phyloP scores from a whole-genome alignment of 2,113 vertebrate genomes.

The Myotis yumanensis region DNA sequence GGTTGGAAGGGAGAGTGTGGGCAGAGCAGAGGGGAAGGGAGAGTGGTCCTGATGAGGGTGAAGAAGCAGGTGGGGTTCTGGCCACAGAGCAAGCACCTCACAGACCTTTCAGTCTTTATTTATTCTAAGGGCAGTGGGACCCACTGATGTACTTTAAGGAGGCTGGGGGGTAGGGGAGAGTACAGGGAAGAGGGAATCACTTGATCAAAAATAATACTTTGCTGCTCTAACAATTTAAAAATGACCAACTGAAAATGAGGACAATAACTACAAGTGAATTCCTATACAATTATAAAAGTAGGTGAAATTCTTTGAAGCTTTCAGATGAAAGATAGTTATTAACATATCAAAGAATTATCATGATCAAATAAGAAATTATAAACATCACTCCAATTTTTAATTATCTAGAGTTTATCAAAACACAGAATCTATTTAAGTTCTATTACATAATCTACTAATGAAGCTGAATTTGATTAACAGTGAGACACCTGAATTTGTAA shows the following conservation, averaged over 20 bases:
- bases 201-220: slow-evolving; percentile 16
- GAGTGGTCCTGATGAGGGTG: background rate
- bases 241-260: slow-evolving; percentile 9
- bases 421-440: background rate
- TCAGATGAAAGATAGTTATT: slow-evolving; percentile 45
- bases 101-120: background rate
- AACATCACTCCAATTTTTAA: background rate
- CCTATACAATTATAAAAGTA: background rate
- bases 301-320: background rate
- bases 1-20: background rate
- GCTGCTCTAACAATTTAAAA: slow-evolving; percentile 20
- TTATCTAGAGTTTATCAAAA: slow-evolving; percentile 53
- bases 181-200: background rate
- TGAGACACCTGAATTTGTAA: slow-evolving; percentile 11
- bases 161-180: background rate
- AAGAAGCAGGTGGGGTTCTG: background rate
- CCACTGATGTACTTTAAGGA: background rate
- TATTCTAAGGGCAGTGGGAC: background rate
- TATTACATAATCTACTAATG: slow-evolving; percentile 35
- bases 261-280: background rate
- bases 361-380: slow-evolving; percentile 44
- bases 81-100: background rate
- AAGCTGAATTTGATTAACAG: slow-evolving; percentile 43
- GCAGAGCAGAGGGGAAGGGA: background rate
- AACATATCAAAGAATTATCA: slow-evolving; percentile 42